Evolutionary conservation across 2,888 invertebrate species (phyloP), one percentile per base, ranked within the genome.

Genomic region (Calliopum simillimum): DNA sequence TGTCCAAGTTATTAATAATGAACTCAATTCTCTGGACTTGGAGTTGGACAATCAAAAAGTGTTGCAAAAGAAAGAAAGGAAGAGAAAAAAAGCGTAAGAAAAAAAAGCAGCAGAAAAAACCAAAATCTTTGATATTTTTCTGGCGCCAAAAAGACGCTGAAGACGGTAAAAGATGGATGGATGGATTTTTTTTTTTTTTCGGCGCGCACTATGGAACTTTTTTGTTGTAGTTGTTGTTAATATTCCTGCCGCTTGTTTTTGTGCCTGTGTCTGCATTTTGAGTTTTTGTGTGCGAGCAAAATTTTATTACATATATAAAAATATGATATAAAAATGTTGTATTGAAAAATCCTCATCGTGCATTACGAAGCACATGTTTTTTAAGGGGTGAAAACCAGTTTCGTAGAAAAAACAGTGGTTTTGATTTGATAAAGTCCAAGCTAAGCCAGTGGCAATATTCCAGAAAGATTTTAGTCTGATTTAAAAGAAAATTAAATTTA

Each of bases 101-200:
- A n/a, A n/a, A 59, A 33, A 33, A 58, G 12, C 58, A 25, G 12
- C 58, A 58, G 23, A n/a, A 33, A 33, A 33, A 33, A 3, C 8
- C 8, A 33, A 33, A 41, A 19, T 13, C 65, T n/a, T 23, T 66
- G 66, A 66, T 66, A 56, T 56, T 81, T 80, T 81, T 81, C 80
- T 82, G 82, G 82, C 82, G 82, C 82, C 82, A 83, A 79, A 82
- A 81, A 81, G 82, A 82, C 82, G 82, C 46, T 47, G 66, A 44
- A 58, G 66, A 53, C 51, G 25, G 53, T 53, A 33, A 8, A 33
- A 33, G 33, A 6, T 33, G 33, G 33, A 33, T n/a, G n/a, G n/a
- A n/a, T n/a, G n/a, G n/a, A n/a, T n/a, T n/a, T n/a, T 33, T 33
- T 33, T 33, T 33, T 33, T 33, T 8, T 33, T 33, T 6, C 8